phyloP scores from a whole-genome alignment of 1,140 invertebrate species.

The Aricia agestis region DNA sequence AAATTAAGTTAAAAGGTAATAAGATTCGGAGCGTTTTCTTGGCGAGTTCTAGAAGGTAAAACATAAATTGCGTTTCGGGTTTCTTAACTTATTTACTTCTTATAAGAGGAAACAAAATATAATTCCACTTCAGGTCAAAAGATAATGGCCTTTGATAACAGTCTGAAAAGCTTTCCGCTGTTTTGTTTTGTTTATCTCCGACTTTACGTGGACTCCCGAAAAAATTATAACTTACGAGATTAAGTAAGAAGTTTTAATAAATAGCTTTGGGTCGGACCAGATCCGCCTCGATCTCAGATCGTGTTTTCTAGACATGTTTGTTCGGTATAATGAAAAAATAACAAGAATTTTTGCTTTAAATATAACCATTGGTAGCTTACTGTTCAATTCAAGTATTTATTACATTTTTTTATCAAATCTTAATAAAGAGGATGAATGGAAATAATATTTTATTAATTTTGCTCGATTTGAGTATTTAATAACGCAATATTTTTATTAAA shows the following conservation, averaged over 20 bases:
- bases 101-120: constrained; percentile 65
- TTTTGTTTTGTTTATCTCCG: constrained; percentile 69
- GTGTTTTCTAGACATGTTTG: constrained; percentile 25
- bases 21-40: constrained; percentile 14
- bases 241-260: constrained; percentile 72
- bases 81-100: constrained; percentile 66
- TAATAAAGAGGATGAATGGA: too few relatives aligned
- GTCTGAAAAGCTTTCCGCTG: constrained; percentile 69
- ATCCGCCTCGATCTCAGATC: constrained; percentile 43
- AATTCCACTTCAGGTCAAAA: constrained; percentile 68
- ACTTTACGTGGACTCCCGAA: constrained; percentile 63
- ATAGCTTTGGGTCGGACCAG: constrained; percentile 52
- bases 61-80: constrained; percentile 65
- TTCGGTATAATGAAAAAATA: neutral
- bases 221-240: constrained; percentile 71
- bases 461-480: too few relatives aligned
- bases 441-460: too few relatives aligned
- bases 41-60: constrained; percentile 49
- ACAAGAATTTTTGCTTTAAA: too few relatives aligned
- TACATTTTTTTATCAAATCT: too few relatives aligned
- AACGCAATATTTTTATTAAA: too few relatives aligned
- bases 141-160: constrained; percentile 73
- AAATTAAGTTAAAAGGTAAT: neutral
- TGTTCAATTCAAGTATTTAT: too few relatives aligned
- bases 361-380: too few relatives aligned